Evolutionary conservation across 1,140 invertebrate species (phyloP), one percentile per base, ranked within the genome.

Genomic region (Streblospio benedicti): DNA sequence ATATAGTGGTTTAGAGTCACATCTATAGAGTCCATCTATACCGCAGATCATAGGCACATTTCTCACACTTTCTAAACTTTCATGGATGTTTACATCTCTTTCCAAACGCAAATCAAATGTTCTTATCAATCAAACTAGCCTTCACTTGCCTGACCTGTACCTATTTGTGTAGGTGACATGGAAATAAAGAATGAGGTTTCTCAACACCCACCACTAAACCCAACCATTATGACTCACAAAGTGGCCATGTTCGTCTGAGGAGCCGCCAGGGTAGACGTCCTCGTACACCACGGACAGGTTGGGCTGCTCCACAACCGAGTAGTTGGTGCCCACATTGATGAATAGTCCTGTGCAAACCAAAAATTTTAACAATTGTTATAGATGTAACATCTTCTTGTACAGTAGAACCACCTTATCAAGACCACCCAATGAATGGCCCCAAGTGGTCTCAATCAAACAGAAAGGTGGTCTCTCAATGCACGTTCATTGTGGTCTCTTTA

Each of bases 281-380:
- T 77, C 73, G 58, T 75, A 77, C 0, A 77, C 68, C 45, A 72
- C 75, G 3, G 73, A 70, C 44, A 76, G 57, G 16, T 71, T 71
- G 0, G 72, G 68, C 32, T 68, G 50, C 50, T 75, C 74, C 49
- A 76, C 63, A 9, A 75, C 66, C 2, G 73, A 74, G 43, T 70
- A 66, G 57, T 75, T 75, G 53, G 67, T 69, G 1, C 69, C 69
- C 47, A 76, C 69, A 57, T 76, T 71, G 38, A 76, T 71, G 68
- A 75, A 76, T 61, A 76, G 61, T 18, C 67, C 74, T 76, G 67
- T 0, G 66, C 57, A 43, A 43, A 43, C n/a, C n/a, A 18, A 18
- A 43, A n/a, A 43, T 18, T 20, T 43, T n/a, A 43, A 43, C n/a
- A 43, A 43, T 20, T 18, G 23, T 43, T 43, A 43, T 1, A 43